Base-by-base conservation (phyloP, 2,888 invertebrate genomes). In the Ophioninae sp. region DNA sequence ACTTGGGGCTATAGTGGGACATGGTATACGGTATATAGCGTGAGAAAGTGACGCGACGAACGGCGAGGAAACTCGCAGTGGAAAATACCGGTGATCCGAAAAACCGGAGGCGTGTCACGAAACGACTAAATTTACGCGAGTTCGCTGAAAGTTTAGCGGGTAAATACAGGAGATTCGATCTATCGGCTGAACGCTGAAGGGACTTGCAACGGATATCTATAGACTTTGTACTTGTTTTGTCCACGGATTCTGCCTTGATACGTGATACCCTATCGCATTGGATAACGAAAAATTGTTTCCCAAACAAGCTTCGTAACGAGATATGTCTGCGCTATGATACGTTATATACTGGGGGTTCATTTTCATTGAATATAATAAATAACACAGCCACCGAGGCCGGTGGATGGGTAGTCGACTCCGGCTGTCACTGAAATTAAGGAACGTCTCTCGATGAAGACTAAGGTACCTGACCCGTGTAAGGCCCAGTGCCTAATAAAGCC, bases 71-170 rank as follows among this genome's bases (percentile, higher is more conserved):
- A 73, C 73, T 81, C 64, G 2, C 41, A 44, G 41, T 76, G 68
- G 59, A 76, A 76, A 76, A 68, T 76, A 39, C 7, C 17, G 68
- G 23, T 21, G 73, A 41, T 81, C 59, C 73, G 17, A 78, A 69
- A 69, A 39, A 61, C 73, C 64, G 68, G 57, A 62, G 78, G 69
- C 41, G 44, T 57, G 72, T 59, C 69, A 21, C 75, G 75, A 57
- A 76, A 64, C 62, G 57, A 64, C 69, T 17, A 73, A 82, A 82
- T 78, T 78, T 74, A 82, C 77, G 72, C 64, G 78, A 78, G 78
- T 78, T 82, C 67, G 73, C 56, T 41, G 39, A 62, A 74, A 82
- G 69, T 82, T 78, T 69, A 69, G 57, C 68, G 41, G 62, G 69
- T 69, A 82, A 78, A 78, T 78, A 72, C 67, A 50, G 37, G 39